Conservation (phyloP, 2,797 vertebrate species). For the Harpagifer antarcticus region DNA sequence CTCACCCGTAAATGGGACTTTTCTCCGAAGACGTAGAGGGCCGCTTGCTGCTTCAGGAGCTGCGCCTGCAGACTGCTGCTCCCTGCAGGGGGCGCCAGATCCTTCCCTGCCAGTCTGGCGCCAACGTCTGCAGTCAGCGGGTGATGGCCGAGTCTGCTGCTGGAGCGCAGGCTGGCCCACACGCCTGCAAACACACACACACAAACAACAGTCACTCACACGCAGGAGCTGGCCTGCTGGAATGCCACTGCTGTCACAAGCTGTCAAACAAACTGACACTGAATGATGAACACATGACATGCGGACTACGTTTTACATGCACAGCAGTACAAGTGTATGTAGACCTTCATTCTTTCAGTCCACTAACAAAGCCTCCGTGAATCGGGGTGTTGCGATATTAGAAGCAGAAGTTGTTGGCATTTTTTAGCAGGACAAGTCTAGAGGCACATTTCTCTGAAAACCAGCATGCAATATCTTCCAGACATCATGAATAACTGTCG, state of each 20-base stretch:
- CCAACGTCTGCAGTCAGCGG: conserved; percentile 86
- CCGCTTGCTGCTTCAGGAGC: conserved; percentile 93
- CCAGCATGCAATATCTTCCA: conserved; percentile 53
- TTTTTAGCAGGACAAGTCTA: conserved; percentile 59
- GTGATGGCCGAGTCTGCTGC: conserved; percentile 91
- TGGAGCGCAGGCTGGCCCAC: conserved; percentile 97
- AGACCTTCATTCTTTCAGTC: conserved; percentile 59
- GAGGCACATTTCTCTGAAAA: conserved; percentile 53
- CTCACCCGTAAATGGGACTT: conserved; percentile 97
- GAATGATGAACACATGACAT: conserved; percentile 67
- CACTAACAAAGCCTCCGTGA: conserved; percentile 48
- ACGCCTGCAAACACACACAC: conserved; percentile 86
- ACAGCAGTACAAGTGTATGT: conserved; percentile 53
- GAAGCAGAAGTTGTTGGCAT: conserved; percentile 69
- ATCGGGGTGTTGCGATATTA: conserved; percentile 53
- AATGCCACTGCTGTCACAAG: conserved; percentile 51
- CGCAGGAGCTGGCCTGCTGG: conserved; percentile 24
- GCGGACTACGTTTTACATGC: conserved; percentile 69
- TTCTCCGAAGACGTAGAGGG: conserved; percentile 97
- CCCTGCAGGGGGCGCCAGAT: conserved; percentile 86
- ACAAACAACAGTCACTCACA: conserved; percentile 49
- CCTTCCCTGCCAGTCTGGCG: conserved; percentile 91
- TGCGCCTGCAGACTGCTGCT: conserved; percentile 90
- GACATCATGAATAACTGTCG: conserved; percentile 41
- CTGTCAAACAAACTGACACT: conserved; percentile 67